phyloP scores from a whole-genome alignment of 2,797 vertebrate genomes.

The Neoniphon sammara region DNA sequence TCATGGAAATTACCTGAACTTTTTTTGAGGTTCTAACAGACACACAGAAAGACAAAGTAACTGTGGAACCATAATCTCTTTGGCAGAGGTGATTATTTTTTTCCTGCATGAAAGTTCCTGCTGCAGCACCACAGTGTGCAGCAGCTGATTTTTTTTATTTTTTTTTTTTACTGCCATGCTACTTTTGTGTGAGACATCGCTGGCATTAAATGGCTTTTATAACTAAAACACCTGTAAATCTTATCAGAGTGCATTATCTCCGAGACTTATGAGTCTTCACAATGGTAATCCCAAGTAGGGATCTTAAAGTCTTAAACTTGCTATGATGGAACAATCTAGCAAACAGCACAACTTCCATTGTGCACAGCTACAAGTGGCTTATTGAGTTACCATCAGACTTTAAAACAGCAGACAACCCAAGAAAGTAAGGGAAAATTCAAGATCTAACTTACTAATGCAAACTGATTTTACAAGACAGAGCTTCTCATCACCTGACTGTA shows the following conservation, averaged over 20 bases:
- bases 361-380: neutral
- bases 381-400: constrained; percentile 11
- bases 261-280: neutral
- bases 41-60: too few relatives aligned
- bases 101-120: too few relatives aligned
- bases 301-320: constrained; percentile 28
- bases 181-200: neutral
- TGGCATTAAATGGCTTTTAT: neutral
- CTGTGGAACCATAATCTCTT: too few relatives aligned
- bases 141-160: too few relatives aligned
- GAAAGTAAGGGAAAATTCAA: neutral
- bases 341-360: neutral
- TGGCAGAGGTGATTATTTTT: too few relatives aligned
- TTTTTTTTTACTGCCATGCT: neutral
- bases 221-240: neutral
- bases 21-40: too few relatives aligned
- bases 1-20: too few relatives aligned
- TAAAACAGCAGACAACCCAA: neutral
- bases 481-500: neutral
- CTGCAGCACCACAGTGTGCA: too few relatives aligned
- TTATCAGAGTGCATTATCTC: constrained; percentile 10
- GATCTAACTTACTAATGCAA: neutral
- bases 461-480: neutral
- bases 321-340: neutral
- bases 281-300: constrained; percentile 1